Conservation (phyloP, 2,888 invertebrate genomes). For the Laspeyria flexula region DNA sequence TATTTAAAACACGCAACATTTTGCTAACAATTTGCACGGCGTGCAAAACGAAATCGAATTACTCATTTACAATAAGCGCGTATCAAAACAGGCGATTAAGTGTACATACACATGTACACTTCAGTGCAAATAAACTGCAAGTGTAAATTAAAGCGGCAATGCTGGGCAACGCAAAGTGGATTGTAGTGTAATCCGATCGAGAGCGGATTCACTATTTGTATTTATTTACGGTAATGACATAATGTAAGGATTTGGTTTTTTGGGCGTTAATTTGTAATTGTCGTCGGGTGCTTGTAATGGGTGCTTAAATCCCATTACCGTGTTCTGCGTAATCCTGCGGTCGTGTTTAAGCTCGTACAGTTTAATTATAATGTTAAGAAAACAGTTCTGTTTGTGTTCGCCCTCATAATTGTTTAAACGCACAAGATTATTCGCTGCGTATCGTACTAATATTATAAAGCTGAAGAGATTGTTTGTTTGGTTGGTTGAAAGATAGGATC, state of each 20-base stretch:
- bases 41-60: conserved; percentile 24
- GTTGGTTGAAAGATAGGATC: not conserved
- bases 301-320: conserved; percentile 4
- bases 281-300: not conserved
- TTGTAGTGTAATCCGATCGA: conserved; percentile 49
- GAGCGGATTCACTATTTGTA: conserved; percentile 36
- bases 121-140: conserved; percentile 41
- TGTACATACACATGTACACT: conserved; percentile 22
- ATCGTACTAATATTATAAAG: not conserved
- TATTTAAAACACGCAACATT: conserved; percentile 5
- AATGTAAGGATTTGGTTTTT: conserved; percentile 29
- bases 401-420: not conserved
- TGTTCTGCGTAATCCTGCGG: not conserved
- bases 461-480: too few species aligned
- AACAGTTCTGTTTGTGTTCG: not conserved
- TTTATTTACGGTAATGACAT: conserved; percentile 40
- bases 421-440: not conserved
- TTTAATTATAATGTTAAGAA: not conserved
- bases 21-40: not conserved
- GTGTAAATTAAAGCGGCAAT: conserved; percentile 42
- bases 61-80: conserved; percentile 31
- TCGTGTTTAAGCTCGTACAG: not conserved
- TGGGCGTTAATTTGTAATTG: conserved; percentile 7
- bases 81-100: conserved; percentile 35
- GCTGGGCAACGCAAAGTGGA: conserved; percentile 43